These are phyloP conservation scores for Anolis sagrei DNA, from an alignment of 2,113 vertebrate species.

Conservation along the genomic window DNA sequence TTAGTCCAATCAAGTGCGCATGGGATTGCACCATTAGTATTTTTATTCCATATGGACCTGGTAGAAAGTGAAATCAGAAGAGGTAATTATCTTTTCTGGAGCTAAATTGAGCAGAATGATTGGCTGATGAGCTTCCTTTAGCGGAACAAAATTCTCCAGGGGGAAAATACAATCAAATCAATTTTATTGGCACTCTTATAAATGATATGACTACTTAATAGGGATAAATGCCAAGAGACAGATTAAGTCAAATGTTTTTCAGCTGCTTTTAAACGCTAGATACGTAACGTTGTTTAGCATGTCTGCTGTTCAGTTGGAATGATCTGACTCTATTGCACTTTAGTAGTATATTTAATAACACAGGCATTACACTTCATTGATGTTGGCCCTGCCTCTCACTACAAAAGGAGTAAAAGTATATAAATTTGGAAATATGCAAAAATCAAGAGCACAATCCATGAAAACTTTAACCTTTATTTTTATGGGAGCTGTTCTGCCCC, in stretches of 20 bases:
- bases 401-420: background rate
- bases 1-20: background rate
- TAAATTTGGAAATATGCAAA: background rate
- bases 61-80: constrained; percentile 38
- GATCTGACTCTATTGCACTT: constrained; percentile 4
- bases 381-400: background rate
- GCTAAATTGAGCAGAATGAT: constrained; percentile 44
- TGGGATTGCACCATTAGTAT: background rate
- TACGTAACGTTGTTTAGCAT: constrained; percentile 25
- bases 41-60: constrained; percentile 30
- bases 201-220: constrained; percentile 35
- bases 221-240: constrained; percentile 43
- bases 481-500: too few species aligned
- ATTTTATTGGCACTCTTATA: constrained; percentile 39
- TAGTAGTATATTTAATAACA: constrained; percentile 16
- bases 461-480: background rate
- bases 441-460: background rate
- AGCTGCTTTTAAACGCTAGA: constrained; percentile 24
- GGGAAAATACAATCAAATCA: constrained; percentile 44
- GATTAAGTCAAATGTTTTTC: constrained; percentile 37
- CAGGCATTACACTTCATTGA: background rate
- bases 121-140: constrained; percentile 38
- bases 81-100: constrained; percentile 41
- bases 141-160: constrained; percentile 35
- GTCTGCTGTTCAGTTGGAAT: constrained; percentile 17